Percentiles rank a stretch among this genome's conserved stretches.
Evolutionary conservation across 2,797 vertebrate genomes (phyloP).

Genomic region (Hypotaenidia okinawae): DNA sequence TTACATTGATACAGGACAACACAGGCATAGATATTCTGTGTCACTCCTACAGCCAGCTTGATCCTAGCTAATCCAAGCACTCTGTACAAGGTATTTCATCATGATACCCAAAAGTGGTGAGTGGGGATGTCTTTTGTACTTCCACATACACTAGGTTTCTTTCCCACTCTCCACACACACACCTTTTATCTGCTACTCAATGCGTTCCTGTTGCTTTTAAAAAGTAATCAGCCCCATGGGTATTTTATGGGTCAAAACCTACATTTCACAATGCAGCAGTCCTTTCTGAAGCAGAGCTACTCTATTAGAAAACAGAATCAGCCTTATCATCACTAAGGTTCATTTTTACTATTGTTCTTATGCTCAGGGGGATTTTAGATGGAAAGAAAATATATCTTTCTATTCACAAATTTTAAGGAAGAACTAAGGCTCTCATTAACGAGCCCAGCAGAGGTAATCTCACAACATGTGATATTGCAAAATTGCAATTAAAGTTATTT

Average conservation of each 20-base stretch:
- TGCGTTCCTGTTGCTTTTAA: not conserved
- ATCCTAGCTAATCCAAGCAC: not conserved
- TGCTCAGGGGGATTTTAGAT: not conserved
- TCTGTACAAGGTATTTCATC: not conserved
- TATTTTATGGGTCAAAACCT: not conserved
- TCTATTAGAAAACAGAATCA: not conserved
- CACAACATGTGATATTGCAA: not conserved
- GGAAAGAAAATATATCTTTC: not conserved
- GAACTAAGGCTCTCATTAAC: not conserved
- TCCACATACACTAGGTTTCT: not conserved
- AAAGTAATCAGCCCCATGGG: not conserved
- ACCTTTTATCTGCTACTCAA: not conserved
- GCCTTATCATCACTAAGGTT: not conserved
- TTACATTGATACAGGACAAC: not conserved
- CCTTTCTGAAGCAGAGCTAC: not conserved
- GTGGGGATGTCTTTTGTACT: not conserved
- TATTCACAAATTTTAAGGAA: not conserved
- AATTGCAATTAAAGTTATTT: not conserved
- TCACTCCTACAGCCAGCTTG: not conserved
- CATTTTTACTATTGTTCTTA: not conserved
- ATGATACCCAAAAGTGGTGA: accelerated
- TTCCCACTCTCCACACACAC: not conserved
- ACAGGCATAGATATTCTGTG: not conserved
- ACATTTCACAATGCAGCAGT: not conserved
- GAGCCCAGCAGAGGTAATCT: not conserved